Conservation (phyloP, 2,888 invertebrate genomes). For the Bellardia bayeri region DNA sequence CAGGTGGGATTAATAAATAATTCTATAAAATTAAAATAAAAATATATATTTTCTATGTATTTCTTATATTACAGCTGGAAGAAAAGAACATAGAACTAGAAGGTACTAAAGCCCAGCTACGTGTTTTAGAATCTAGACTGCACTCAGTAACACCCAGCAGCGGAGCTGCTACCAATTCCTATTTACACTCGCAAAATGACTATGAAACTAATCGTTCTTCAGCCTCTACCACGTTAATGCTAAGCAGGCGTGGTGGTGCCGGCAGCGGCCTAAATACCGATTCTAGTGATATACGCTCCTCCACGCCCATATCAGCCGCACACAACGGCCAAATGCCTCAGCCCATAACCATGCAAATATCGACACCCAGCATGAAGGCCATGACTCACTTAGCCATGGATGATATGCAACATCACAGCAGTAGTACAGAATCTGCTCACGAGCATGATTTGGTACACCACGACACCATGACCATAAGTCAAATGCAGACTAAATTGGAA, state of each 20-base stretch:
- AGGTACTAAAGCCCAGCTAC: conserved; percentile 91
- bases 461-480: conserved; percentile 44
- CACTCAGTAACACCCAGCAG: conserved; percentile 83
- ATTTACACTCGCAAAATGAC: conserved; percentile 82
- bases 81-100: conserved; percentile 93
- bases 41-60: neutral
- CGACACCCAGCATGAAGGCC: conserved; percentile 86
- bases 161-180: conserved; percentile 82
- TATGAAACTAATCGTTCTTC: conserved; percentile 82
- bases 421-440: conserved; percentile 88
- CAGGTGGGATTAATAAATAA: conserved; percentile 85
- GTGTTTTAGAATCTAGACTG: conserved; percentile 87
- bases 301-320: conserved; percentile 71
- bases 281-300: conserved; percentile 76
- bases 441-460: conserved; percentile 83
- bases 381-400: conserved; percentile 86
- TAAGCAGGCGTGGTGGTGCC: conserved; percentile 79
- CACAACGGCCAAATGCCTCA: conserved; percentile 75
- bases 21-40: neutral
- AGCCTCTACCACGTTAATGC: conserved; percentile 81
- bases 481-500: conserved; percentile 58
- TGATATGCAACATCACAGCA: conserved; percentile 85
- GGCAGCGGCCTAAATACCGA: conserved; percentile 75
- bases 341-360: conserved; percentile 82
- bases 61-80: conserved; percentile 86